A percentile compares a stretch with the other conserved stretches of the same genome.
These are phyloP conservation scores for Clarias gariepinus DNA, from an alignment of 2,113 vertebrate genomes.

Conservation along the genomic window DNA sequence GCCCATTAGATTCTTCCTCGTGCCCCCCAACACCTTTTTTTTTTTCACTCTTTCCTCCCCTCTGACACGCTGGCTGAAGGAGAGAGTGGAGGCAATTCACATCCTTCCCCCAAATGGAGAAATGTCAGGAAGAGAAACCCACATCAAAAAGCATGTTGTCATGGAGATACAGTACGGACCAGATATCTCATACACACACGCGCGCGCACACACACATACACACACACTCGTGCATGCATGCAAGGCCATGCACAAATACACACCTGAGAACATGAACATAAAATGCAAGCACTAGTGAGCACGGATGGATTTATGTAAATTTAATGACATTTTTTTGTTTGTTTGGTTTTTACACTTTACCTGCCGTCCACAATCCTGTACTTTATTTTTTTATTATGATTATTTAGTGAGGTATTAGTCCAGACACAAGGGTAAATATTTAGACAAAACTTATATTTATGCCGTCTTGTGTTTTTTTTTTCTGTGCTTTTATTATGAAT, in stretches of 20 bases:
- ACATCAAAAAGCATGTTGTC: conserved; percentile 84
- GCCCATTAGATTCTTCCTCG: conserved; percentile 99
- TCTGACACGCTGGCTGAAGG: conserved; percentile 97
- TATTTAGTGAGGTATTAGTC: conserved; percentile 4
- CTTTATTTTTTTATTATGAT: not conserved
- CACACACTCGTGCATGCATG: conserved; percentile 58
- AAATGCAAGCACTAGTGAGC: conserved; percentile 20
- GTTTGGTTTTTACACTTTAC: conserved; percentile 16
- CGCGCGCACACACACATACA: conserved; percentile 30
- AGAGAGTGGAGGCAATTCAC: conserved; percentile 95
- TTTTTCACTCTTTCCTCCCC: conserved; percentile 51
- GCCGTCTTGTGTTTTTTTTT: not conserved
- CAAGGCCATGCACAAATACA: conserved; percentile 42
- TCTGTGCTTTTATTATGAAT: not conserved
- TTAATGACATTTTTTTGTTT: not conserved
- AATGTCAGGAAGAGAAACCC: conserved; percentile 97
- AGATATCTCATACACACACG: conserved; percentile 68
- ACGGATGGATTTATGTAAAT: conserved; percentile 23
- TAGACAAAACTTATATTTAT: not conserved
- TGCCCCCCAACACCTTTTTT: conserved; percentile 75
- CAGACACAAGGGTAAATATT: conserved; percentile 20
- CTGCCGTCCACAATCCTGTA: conserved; percentile 18
- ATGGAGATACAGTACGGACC: conserved; percentile 87
- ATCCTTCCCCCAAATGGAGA: conserved; percentile 97
- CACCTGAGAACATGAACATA: conserved; percentile 30